phyloP scores from a whole-genome alignment of 1,140 invertebrate species.

The Brachionus rotundiformis region DNA sequence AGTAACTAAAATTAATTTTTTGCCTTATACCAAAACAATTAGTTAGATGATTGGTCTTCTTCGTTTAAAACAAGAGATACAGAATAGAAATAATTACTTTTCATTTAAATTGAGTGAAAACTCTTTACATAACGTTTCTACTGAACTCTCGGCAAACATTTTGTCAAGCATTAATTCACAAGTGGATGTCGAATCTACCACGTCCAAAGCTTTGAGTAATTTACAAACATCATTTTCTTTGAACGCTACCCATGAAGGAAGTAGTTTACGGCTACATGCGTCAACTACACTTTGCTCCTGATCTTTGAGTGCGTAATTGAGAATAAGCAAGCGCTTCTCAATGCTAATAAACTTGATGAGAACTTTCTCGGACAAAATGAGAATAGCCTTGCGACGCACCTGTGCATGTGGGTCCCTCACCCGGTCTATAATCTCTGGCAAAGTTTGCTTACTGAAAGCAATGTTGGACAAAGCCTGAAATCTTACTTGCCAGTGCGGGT shows the following conservation, averaged over 20 bases:
- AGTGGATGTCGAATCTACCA: not conserved
- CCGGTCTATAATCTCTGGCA: constrained; percentile 71
- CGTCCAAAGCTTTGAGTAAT: constrained; percentile 31
- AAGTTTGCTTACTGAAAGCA: constrained; percentile 69
- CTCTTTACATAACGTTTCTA: not conserved
- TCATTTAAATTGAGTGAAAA: constrained; percentile 35
- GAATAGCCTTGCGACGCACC: constrained; percentile 69
- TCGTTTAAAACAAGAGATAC: not conserved
- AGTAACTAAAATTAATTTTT: no score
- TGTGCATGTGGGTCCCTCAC: constrained; percentile 74
- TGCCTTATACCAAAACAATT: no score
- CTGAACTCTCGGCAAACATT: constrained; percentile 21
- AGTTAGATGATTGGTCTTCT: no score
- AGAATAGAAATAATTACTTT: no score
- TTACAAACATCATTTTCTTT: constrained; percentile 51
- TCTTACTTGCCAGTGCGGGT: constrained; percentile 74
- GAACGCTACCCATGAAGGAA: constrained; percentile 38
- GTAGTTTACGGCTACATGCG: not conserved
- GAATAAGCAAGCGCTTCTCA: constrained; percentile 69
- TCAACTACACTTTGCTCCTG: constrained; percentile 52
- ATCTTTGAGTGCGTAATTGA: constrained; percentile 72
- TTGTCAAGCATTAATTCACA: constrained; percentile 43
- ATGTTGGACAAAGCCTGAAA: constrained; percentile 71
- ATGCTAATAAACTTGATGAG: constrained; percentile 72
- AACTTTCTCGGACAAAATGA: constrained; percentile 71